Percentiles rank a stretch among this genome's conserved stretches.
Conservation (phyloP, 1,140 invertebrate species). For the Brachionus rubens region DNA sequence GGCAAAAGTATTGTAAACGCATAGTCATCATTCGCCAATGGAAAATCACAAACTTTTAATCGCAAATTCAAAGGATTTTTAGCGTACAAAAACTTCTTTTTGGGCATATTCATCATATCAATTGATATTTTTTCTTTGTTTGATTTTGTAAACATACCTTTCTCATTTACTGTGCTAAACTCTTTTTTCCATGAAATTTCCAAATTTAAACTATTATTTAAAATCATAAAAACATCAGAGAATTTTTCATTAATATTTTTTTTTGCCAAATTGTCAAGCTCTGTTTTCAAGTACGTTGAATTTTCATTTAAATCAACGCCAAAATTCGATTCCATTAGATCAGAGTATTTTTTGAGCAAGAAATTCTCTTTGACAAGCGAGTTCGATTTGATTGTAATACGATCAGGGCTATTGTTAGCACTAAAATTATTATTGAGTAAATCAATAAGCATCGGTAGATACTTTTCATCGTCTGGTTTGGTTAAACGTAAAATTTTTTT, state of each 20-base stretch:
- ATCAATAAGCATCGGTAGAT: neutral
- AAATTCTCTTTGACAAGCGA: neutral
- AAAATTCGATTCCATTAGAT: neutral
- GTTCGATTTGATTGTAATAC: neutral
- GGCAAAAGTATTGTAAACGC: neutral
- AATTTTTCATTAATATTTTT: neutral
- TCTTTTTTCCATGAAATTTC: neutral
- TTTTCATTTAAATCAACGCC: neutral
- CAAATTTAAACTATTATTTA: neutral
- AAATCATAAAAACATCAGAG: neutral
- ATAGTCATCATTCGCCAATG: neutral
- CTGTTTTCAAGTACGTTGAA: neutral
- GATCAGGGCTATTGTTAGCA: neutral
- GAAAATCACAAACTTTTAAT: neutral
- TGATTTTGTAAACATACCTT: neutral
- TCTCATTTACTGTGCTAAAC: neutral
- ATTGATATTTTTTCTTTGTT: neutral
- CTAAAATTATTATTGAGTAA: neutral
- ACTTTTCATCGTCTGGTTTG: neutral
- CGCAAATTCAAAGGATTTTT: neutral
- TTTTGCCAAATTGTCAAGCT: too few species aligned
- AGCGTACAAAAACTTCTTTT: neutral
- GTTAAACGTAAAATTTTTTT: neutral
- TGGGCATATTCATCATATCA: neutral
- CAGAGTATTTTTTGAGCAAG: neutral